Evolutionary conservation across 1,140 invertebrate genomes (phyloP), one percentile per base, ranked within the genome.

Genomic region (Eciton burchellii): DNA sequence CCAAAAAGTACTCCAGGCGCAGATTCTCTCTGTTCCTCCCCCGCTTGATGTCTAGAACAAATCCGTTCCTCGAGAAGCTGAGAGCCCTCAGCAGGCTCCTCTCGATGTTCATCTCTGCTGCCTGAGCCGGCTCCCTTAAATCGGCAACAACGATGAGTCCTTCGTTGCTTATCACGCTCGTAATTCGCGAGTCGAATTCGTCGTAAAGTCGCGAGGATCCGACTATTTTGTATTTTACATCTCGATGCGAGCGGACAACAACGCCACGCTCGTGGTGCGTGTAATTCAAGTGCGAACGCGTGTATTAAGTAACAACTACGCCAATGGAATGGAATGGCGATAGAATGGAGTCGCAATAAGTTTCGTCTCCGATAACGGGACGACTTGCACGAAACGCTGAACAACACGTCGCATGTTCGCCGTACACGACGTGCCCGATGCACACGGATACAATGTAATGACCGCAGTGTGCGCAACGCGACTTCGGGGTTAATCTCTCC

Each of bases 401-500:
- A 79, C 74, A 79, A 79, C 74, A 79, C 74, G 74, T 79, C 63
- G 74, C 74, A 79, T 79, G 74, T 68, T 68, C 63, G 49, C 54
- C 35, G 63, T 62, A 35, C 24, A 54, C 29, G 26, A 59, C 24
- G 19, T 76, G 43, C 72, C 43, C 72, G 59, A 52, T 49, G 26
- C 21, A 79, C 35, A 79, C 21, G 14, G 16, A 68, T 11, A 56
- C 16, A 57, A n/a, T 43, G 49, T 59, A 79, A 79, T 56, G 68
- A 70, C 49, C 9, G 63, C 35, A 49, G n/a, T 68, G 63, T 76
- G 47, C 43, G n/a, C 74, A 56, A 66, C 60, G 62, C 49, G 59
- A 76, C 73, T 76, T 76, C 45, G 74, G 74, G 49, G 62, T 79
- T 79, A 79, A 79, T 79, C 73, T n/a, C n/a, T n/a, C n/a, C n/a